Evolutionary conservation across 2,888 invertebrate genomes (phyloP).

Genomic region (Ellobium chinense): DNA sequence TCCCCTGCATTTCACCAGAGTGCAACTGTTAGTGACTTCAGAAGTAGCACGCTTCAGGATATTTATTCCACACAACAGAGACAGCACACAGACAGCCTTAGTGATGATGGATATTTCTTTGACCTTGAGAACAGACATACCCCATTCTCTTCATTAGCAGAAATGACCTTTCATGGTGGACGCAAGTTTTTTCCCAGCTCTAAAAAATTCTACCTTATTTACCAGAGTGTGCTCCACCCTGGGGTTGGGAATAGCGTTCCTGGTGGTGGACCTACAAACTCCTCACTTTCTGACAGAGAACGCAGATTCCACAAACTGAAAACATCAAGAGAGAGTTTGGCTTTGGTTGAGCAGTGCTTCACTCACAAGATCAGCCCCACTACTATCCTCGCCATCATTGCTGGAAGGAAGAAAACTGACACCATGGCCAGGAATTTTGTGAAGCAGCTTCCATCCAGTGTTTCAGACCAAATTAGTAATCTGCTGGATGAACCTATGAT

Average conservation of each 20-base stretch:
- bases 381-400: conserved; percentile 60
- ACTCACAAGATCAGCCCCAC: conserved; percentile 63
- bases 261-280: neutral
- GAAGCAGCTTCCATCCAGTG: conserved; percentile 12
- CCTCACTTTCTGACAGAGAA: neutral
- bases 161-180: neutral
- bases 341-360: conserved; percentile 65
- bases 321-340: conserved; percentile 40
- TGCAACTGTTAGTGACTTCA: neutral
- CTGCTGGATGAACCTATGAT: neutral
- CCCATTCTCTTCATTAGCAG: conserved; percentile 35
- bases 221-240: conserved; percentile 22
- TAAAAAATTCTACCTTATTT: conserved; percentile 29
- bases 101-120: neutral
- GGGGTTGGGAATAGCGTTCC: neutral
- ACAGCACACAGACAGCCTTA: neutral
- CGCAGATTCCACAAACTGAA: conserved; percentile 1
- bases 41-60: neutral
- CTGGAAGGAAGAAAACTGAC: conserved; percentile 33
- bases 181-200: conserved; percentile 33
- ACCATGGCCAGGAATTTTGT: conserved; percentile 29
- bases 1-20: neutral
- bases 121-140: neutral
- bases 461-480: conserved; percentile 6
- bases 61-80: neutral